Percentiles rank a stretch among this genome's conserved stretches.
These are phyloP conservation scores for Ciconia stormi DNA, from an alignment of 2,113 vertebrate genomes.

Conservation along the genomic window DNA sequence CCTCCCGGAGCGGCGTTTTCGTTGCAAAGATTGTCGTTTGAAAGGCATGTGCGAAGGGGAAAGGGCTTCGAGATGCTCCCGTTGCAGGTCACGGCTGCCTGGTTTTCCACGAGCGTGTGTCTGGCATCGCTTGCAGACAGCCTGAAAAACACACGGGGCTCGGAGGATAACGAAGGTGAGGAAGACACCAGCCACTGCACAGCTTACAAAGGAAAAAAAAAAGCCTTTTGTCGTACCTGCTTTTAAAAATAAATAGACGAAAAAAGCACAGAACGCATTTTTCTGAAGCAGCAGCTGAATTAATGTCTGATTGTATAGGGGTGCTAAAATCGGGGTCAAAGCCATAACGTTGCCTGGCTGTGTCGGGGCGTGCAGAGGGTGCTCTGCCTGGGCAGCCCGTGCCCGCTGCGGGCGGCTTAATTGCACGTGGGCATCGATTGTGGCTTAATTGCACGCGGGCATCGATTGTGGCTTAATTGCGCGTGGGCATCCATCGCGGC, in stretches of 20 bases:
- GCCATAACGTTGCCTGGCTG: rapidly evolving
- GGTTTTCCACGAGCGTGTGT: not conserved
- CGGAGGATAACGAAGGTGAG: not conserved
- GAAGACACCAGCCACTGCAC: not conserved
- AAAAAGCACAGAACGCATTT: not conserved
- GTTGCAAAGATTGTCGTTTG: rapidly evolving
- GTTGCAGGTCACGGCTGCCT: not conserved
- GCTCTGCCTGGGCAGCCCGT: not conserved
- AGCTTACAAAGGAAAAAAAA: not conserved
- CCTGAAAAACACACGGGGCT: not conserved
- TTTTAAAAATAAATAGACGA: not conserved
- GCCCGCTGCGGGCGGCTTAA: not conserved
- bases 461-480: too few relatives aligned
- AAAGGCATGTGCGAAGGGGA: not conserved
- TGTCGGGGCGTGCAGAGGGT: rapidly evolving
- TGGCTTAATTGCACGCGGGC: not conserved
- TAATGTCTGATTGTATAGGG: too few relatives aligned
- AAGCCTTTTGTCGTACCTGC: not conserved
- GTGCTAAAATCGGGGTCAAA: not conserved
- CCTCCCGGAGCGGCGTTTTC: not conserved
- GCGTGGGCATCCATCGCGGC: rapidly evolving
- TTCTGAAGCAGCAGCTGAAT: not conserved
- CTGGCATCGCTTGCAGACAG: not conserved
- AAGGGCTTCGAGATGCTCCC: not conserved
- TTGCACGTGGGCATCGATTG: not conserved